phyloP scores from a whole-genome alignment of 64 coral and sea anemone genomes.

The Orbicella faveolata region DNA sequence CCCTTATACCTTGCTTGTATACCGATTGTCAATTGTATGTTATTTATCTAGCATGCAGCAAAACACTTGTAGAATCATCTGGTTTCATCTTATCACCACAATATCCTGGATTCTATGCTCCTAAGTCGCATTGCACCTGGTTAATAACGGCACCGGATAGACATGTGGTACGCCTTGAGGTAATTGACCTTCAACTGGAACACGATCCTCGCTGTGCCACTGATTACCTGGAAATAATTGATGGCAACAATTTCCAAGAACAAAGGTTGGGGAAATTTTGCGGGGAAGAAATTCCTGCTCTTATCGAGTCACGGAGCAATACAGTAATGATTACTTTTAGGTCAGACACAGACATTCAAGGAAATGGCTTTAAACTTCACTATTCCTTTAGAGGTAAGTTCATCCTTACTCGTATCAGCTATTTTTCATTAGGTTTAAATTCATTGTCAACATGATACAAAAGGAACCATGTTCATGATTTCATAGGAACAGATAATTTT shows the following conservation, averaged over 20 bases:
- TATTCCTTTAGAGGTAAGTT: constrained; percentile 8
- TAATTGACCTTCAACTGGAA: constrained; percentile 26
- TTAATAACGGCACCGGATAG: constrained; percentile 8
- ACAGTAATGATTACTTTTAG: background rate
- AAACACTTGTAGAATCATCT: background rate
- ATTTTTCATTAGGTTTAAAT: no score
- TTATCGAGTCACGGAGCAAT: background rate
- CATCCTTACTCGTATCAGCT: no score
- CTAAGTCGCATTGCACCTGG: constrained; percentile 6
- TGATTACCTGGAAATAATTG: constrained; percentile 14
- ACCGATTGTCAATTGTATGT: background rate
- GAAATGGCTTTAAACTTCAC: constrained; percentile 7
- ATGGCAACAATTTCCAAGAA: background rate
- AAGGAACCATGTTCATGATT: no score
- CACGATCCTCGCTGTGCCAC: background rate
- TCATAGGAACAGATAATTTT: no score
- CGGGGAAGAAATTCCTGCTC: background rate
- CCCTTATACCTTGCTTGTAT: background rate
- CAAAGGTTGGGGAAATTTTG: constrained; percentile 13
- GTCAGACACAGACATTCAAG: background rate
- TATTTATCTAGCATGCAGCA: background rate
- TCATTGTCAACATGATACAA: no score
- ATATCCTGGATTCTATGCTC: constrained; percentile 19
- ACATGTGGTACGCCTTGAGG: constrained; percentile 19
- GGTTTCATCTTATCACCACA: constrained; percentile 31